Conservation (phyloP, 2,797 vertebrate species). For the Anomalospiza imberbis region DNA sequence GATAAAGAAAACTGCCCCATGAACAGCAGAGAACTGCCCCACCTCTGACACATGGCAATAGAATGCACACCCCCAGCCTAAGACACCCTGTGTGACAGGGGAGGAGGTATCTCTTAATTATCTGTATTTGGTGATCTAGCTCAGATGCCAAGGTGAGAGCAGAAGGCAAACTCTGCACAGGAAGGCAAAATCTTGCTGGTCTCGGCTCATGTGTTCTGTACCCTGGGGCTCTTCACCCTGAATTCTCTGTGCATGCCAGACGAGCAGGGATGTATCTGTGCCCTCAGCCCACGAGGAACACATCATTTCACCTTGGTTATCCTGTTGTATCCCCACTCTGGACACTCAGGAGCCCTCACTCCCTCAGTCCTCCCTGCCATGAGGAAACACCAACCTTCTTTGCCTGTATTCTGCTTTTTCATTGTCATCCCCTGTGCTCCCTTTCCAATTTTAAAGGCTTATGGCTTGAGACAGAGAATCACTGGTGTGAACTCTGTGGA, state of each 20-base stretch:
- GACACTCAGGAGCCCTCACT: neutral
- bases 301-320: neutral
- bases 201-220: rapidly evolving
- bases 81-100: neutral
- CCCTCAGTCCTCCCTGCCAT: neutral
- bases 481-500: neutral
- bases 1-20: too few species aligned
- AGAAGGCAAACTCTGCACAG: neutral
- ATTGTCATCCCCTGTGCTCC: neutral
- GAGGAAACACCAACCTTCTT: neutral
- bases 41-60: too few species aligned
- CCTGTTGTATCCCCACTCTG: neutral
- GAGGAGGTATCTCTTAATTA: neutral
- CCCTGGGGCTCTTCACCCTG: rapidly evolving
- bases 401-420: neutral
- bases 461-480: neutral
- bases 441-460: neutral
- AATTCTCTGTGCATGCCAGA: neutral
- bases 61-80: neutral
- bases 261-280: neutral
- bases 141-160: neutral
- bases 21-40: too few species aligned
- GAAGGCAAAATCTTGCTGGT: neutral
- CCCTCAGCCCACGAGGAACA: neutral
- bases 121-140: neutral